These are phyloP conservation scores for Plutomurus gul DNA, from an alignment of 1,140 invertebrate genomes.

Conservation along the genomic window DNA sequence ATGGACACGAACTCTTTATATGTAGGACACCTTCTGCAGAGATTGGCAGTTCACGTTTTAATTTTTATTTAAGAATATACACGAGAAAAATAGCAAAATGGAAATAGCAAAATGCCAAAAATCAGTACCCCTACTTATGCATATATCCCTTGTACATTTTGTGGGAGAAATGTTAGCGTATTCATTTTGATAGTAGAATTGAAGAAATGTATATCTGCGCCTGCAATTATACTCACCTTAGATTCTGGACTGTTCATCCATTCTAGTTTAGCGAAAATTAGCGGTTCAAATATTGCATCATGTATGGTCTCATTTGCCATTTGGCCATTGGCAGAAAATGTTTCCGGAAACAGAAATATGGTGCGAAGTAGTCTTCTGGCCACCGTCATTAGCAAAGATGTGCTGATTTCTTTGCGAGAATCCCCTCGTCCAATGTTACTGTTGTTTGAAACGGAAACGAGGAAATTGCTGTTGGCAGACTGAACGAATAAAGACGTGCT, in stretches of 20 bases:
- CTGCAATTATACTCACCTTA: not conserved
- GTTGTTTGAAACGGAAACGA: not conserved
- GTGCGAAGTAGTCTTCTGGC: not conserved
- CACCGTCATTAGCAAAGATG: not conserved
- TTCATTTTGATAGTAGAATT: too few relatives aligned
- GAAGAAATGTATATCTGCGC: too few relatives aligned
- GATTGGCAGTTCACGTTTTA: too few relatives aligned
- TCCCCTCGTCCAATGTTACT: not conserved
- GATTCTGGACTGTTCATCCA: constrained; percentile 25
- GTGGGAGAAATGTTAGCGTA: too few relatives aligned
- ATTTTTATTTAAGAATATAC: too few relatives aligned
- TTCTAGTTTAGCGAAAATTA: constrained; percentile 27
- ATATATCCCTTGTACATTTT: too few relatives aligned
- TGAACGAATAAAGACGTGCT: constrained; percentile 23
- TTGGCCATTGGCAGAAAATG: not conserved
- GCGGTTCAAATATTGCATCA: constrained; percentile 17
- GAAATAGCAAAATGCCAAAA: too few relatives aligned
- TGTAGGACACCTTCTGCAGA: too few relatives aligned
- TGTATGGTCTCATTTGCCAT: not conserved
- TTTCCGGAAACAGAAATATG: not conserved
- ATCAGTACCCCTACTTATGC: too few relatives aligned
- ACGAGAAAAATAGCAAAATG: too few relatives aligned
- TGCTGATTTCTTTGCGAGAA: not conserved
- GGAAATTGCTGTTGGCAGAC: not conserved
- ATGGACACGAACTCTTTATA: too few relatives aligned